Conservation (phyloP, 2,113 vertebrate genomes). For the Hydropotes inermis region DNA sequence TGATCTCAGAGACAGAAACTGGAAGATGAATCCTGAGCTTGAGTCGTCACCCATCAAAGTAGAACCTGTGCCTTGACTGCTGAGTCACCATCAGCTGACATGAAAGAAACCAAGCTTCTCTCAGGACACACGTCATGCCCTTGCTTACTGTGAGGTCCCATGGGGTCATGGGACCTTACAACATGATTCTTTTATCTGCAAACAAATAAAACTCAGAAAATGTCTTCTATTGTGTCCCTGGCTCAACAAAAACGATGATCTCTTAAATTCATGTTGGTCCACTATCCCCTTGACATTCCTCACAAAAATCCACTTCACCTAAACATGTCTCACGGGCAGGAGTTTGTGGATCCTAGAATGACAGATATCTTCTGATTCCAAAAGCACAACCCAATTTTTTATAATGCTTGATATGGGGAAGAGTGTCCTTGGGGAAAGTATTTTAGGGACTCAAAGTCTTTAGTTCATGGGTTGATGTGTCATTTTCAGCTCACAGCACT, state of each 20-base stretch:
- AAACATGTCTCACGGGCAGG: neutral
- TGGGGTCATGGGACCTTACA: neutral
- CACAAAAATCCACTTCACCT: neutral
- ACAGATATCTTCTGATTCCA: neutral
- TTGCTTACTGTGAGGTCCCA: neutral
- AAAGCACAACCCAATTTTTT: neutral
- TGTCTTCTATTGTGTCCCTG: neutral
- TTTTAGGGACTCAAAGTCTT: neutral
- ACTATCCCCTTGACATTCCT: neutral
- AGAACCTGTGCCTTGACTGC: neutral
- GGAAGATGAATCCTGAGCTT: neutral
- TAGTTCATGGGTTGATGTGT: neutral
- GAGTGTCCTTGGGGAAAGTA: neutral
- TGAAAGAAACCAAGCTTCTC: neutral
- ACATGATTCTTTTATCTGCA: neutral
- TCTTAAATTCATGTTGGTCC: neutral
- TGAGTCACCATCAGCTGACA: neutral
- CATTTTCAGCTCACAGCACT: slow-evolving; percentile 7
- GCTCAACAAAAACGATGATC: neutral
- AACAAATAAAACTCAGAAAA: neutral
- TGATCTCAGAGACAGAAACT: neutral
- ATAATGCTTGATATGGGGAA: neutral
- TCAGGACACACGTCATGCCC: neutral
- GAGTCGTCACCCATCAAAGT: neutral
- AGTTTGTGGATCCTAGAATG: neutral